These are phyloP conservation scores for Plagodis pulveraria DNA, from an alignment of 2,888 invertebrate species.

Conservation along the genomic window DNA sequence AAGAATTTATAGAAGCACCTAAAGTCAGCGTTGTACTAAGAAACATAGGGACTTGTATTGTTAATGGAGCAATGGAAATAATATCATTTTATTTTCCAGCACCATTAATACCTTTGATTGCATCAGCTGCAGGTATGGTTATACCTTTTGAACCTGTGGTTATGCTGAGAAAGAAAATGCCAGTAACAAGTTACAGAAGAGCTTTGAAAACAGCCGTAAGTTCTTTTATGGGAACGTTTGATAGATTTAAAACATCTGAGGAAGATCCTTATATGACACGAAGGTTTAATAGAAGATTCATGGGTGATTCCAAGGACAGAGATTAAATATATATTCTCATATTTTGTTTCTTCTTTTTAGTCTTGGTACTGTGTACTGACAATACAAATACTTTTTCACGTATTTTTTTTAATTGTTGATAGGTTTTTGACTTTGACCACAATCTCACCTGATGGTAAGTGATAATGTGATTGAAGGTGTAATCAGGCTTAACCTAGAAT, in stretches of 20 bases:
- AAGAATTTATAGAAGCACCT: slow-evolving; percentile 49
- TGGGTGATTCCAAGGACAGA: slow-evolving; percentile 31
- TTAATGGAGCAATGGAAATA: slow-evolving; percentile 74
- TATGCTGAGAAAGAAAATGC: slow-evolving; percentile 66
- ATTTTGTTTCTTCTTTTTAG: too few species aligned
- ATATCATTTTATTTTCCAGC: slow-evolving; percentile 69
- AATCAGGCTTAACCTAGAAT: too few species aligned
- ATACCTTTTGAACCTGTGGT: slow-evolving; percentile 78
- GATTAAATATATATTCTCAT: not conserved
- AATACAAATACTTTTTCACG: too few species aligned
- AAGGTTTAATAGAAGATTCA: slow-evolving; percentile 69
- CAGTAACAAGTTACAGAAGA: slow-evolving; percentile 71
- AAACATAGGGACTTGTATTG: slow-evolving; percentile 71
- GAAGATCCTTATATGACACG: slow-evolving; percentile 74
- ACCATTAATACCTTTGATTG: slow-evolving; percentile 71
- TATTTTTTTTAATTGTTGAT: too few species aligned
- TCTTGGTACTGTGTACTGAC: too few species aligned
- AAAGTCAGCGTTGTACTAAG: slow-evolving; percentile 63
- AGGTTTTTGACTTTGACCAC: too few species aligned
- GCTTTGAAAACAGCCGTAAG: slow-evolving; percentile 68
- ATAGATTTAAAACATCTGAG: slow-evolving; percentile 60
- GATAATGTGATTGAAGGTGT: too few species aligned
- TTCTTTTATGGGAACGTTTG: slow-evolving; percentile 68
- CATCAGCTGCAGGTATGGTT: slow-evolving; percentile 69
- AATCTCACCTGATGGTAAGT: too few species aligned